Evolutionary conservation across 2,113 vertebrate species (phyloP).

Genomic region (Crotalus horridus): DNA sequence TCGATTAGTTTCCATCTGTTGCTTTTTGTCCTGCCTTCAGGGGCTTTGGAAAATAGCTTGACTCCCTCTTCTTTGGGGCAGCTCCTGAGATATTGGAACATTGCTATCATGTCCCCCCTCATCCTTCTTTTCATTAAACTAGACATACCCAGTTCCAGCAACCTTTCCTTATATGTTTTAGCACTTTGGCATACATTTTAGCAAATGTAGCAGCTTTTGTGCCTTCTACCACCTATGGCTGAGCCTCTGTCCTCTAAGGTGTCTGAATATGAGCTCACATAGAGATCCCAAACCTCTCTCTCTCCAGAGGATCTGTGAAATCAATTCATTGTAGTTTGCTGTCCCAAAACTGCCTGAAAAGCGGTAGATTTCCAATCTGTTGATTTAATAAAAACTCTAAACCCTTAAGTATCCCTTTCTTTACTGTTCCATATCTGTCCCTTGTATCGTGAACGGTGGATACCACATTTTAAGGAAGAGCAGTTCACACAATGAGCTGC

Average conservation of each 20-base stretch:
- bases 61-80: too few species aligned
- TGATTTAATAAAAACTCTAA: background rate
- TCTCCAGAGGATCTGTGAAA: background rate
- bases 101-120: too few species aligned
- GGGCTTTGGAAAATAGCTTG: too few species aligned
- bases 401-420: background rate
- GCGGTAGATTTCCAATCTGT: background rate
- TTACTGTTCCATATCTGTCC: background rate
- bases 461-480: background rate
- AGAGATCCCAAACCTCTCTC: background rate
- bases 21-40: too few species aligned
- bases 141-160: too few species aligned
- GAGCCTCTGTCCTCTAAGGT: background rate
- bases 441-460: background rate
- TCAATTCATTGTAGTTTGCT: background rate
- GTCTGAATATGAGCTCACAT: background rate
- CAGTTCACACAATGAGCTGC: background rate
- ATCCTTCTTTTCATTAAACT: too few species aligned
- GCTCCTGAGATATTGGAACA: too few species aligned
- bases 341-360: background rate
- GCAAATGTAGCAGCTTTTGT: background rate
- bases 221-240: background rate
- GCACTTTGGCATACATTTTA: too few species aligned
- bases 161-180: too few species aligned
- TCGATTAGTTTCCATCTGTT: too few species aligned